Base-by-base conservation (phyloP, 2,888 invertebrate species). In the Pyralis farinalis region DNA sequence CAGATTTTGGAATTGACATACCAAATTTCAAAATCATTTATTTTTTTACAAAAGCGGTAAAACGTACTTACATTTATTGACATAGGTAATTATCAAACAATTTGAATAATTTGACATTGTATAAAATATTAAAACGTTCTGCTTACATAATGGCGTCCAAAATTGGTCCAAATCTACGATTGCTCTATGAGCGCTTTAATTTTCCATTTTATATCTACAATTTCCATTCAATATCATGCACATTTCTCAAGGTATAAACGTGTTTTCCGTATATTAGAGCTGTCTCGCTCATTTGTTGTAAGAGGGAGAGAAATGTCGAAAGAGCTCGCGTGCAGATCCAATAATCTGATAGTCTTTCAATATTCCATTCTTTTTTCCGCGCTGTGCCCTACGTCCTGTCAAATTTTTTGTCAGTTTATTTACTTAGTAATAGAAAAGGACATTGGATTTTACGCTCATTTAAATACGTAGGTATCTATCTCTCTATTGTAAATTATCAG, bases 321-420 rank as follows among this genome's bases (percentile, higher is more conserved):
- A 44, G 45, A 50, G 48, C 58, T 63, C 40, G 46, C 47, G 46
- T 50, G 50, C 44, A 55, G 61, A 71, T 63, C 59, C 51, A 59
- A 66, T 70, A 62, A 67, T 70, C 60, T 58, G 64, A 60, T 67
- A 58, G 58, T 57, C 52, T 53, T 30, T 49, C 50, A 58, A 60
- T 58, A 59, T 63, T 50, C 51, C 55, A 49, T 44, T 57, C 48
- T 51, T 52, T 58, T 63, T 50, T 44, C 48, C 50, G 53, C 49
- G 37, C 37, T 29, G 21, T 31, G 37, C 37, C 37, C 37, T 37
- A n/a, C 37, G 31, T 25, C n/a, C 25, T 16, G 4, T 16, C 16
- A 16, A 16, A 16, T 3, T 16, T 16, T 16, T 16, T 16, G 16
- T 3, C 16, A 16, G 16, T 16, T n/a, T n/a, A 4, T 16, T 16